phyloP scores from a whole-genome alignment of 2,888 invertebrate species.

The Kuschelorhynchus macadamiae region DNA sequence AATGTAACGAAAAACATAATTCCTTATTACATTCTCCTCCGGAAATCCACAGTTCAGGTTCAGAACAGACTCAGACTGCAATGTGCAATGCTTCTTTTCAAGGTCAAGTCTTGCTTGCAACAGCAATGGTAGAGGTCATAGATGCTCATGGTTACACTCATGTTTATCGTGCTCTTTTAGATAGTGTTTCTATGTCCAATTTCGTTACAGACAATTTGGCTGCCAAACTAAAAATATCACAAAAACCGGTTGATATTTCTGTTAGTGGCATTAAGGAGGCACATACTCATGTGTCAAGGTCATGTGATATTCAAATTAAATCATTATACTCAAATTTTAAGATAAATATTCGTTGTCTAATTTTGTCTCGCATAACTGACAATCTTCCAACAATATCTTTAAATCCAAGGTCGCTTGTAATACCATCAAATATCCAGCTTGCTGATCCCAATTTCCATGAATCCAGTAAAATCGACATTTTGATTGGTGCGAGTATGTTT shows the following conservation, averaged over 20 bases:
- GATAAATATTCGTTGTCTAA: background rate
- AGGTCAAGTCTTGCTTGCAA: background rate
- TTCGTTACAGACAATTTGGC: background rate
- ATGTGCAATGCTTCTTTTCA: background rate
- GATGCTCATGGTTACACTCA: background rate
- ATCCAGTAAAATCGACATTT: constrained; percentile 1
- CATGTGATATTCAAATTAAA: no score
- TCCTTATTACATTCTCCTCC: background rate
- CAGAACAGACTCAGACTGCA: background rate
- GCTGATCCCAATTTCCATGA: constrained; percentile 14
- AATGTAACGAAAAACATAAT: background rate
- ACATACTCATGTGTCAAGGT: background rate
- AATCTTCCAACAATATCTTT: background rate
- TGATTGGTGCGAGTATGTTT: background rate
- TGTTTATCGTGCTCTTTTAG: background rate
- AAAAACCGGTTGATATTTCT: background rate
- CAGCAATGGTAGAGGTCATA: background rate
- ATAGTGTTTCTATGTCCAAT: background rate
- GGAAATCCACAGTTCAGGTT: no score
- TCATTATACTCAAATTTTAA: no score
- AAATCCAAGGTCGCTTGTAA: background rate
- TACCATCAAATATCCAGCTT: constrained; percentile 4
- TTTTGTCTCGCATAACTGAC: background rate
- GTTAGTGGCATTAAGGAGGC: background rate
- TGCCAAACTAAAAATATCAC: background rate